Conservation (phyloP, 2,113 vertebrate genomes). For the Vimba vimba region DNA sequence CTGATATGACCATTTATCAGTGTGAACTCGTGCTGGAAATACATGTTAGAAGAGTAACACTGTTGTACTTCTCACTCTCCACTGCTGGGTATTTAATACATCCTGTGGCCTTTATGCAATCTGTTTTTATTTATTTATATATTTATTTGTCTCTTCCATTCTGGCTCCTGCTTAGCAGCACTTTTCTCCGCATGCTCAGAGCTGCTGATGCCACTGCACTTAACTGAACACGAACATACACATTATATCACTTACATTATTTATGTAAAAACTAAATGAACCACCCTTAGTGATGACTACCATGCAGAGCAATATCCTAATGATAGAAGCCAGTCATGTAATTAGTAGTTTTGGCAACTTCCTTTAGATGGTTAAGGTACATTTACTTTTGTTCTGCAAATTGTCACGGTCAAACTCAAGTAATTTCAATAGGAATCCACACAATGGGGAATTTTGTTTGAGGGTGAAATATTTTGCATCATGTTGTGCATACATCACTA, state of each 20-base stretch:
- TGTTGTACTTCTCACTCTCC: not conserved
- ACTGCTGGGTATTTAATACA: not conserved
- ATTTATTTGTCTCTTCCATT: constrained; percentile 4
- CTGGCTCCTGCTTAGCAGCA: constrained; percentile 13
- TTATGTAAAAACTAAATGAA: constrained; percentile 15
- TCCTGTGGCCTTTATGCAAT: constrained; percentile 28
- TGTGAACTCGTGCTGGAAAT: not conserved
- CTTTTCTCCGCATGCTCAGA: constrained; percentile 20
- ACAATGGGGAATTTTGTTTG: too few species aligned
- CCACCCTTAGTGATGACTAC: not conserved
- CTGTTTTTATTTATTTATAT: not conserved
- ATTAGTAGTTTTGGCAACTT: not conserved
- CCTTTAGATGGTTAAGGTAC: not conserved
- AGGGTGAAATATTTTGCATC: too few species aligned
- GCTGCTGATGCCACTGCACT: constrained; percentile 28
- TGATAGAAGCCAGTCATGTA: not conserved
- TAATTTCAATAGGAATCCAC: too few species aligned
- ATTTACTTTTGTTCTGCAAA: too few species aligned
- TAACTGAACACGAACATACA: not conserved
- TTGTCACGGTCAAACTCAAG: too few species aligned
- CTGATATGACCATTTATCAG: not conserved
- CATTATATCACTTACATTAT: not conserved
- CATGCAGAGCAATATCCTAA: not conserved
- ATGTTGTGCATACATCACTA: too few species aligned
- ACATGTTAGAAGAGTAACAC: not conserved